Evolutionary conservation across 1,140 invertebrate species (phyloP).

Genomic region (Zophobas morio): DNA sequence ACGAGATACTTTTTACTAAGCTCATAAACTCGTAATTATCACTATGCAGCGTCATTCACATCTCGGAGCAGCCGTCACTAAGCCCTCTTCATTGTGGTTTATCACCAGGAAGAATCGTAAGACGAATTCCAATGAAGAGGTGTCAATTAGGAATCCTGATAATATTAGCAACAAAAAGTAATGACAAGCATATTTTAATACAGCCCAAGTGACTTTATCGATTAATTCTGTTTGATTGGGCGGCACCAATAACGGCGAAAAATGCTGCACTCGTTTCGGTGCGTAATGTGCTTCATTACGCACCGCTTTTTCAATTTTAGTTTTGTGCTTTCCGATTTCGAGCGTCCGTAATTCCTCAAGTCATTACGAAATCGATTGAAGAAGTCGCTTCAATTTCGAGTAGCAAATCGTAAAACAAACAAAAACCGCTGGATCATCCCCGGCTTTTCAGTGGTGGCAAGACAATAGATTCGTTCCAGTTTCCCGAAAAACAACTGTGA

Average conservation of each 20-base stretch:
- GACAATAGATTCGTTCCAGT: conserved; percentile 55
- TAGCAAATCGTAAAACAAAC: conserved; percentile 25
- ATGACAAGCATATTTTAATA: conserved; percentile 37
- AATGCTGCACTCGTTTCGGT: too few relatives aligned
- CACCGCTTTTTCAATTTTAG: too few relatives aligned
- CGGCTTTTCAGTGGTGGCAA: conserved; percentile 39
- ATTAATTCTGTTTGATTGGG: conserved; percentile 31
- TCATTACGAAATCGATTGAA: conserved; percentile 13
- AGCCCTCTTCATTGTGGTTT: conserved; percentile 33
- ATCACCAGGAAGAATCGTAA: conserved; percentile 41
- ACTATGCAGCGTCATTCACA: conserved; percentile 26
- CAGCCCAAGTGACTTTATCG: conserved; percentile 25
- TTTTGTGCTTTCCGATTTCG: too few relatives aligned
- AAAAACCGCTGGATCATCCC: conserved; percentile 50
- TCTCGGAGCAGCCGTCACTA: conserved; percentile 36
- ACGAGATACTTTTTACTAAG: conserved; percentile 17
- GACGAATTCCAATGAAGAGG: conserved; percentile 31
- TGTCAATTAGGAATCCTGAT: conserved; percentile 37
- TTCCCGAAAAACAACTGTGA: conserved; percentile 58
- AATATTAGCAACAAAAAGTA: conserved; percentile 37
- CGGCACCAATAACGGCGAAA: not conserved
- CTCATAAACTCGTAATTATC: conserved; percentile 36
- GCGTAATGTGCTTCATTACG: too few relatives aligned
- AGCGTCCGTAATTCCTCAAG: not conserved
- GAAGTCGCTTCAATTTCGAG: conserved; percentile 31